phyloP scores from a whole-genome alignment of 1,140 invertebrate species.

The Heliconius nattereri region DNA sequence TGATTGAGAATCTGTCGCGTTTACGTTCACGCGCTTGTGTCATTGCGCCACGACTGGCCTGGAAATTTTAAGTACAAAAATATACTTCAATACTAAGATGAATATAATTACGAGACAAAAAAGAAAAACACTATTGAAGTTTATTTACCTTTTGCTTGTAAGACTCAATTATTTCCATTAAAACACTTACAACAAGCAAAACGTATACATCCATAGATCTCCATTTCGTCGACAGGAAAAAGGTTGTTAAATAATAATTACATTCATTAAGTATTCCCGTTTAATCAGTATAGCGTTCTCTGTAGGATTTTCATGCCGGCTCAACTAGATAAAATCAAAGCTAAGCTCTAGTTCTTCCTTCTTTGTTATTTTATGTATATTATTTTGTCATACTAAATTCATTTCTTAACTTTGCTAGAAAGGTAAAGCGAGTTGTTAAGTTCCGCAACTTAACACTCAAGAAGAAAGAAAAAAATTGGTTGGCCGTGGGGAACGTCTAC shows the following conservation, averaged over 20 bases:
- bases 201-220: neutral
- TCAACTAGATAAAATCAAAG: conserved; percentile 19
- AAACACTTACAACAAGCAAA: neutral
- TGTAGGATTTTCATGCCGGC: conserved; percentile 14
- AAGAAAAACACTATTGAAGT: neutral
- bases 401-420: too few relatives aligned
- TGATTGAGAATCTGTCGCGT: too few relatives aligned
- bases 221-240: neutral
- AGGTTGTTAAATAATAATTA: conserved; percentile 7
- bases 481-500: too few relatives aligned
- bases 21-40: too few relatives aligned
- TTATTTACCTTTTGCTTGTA: neutral
- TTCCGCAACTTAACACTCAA: too few relatives aligned
- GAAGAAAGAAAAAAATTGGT: too few relatives aligned
- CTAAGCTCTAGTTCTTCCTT: conserved; percentile 3
- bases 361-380: neutral
- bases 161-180: neutral
- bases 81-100: too few relatives aligned
- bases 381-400: too few relatives aligned
- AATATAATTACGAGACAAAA: too few relatives aligned
- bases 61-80: too few relatives aligned
- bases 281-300: conserved; percentile 18
- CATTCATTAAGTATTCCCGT: conserved; percentile 5
- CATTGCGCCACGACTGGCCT: too few relatives aligned
- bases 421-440: too few relatives aligned